Conservation (phyloP, 92 coral and sea anemone species). For the Palythoa heliodiscus region DNA sequence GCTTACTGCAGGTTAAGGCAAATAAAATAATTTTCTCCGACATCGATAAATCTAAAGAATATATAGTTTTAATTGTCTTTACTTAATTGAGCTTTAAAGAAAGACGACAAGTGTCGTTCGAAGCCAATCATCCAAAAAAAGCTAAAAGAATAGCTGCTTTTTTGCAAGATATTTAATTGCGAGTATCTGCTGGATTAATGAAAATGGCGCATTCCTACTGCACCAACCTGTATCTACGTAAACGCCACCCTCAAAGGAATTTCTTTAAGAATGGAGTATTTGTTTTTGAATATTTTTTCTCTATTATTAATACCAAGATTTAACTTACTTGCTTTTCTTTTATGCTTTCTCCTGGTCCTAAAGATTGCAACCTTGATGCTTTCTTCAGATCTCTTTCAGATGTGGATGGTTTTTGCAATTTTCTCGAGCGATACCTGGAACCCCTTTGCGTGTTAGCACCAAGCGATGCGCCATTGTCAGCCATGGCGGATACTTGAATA, state of each 20-base stretch:
- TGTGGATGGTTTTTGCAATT: constrained; percentile 89
- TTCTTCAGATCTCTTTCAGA: constrained; percentile 97
- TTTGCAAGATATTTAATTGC: background rate
- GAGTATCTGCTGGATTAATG: background rate
- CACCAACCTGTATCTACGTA: background rate
- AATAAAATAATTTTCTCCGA: background rate
- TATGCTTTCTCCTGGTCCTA: constrained; percentile 96
- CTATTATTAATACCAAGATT: background rate
- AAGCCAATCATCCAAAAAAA: background rate
- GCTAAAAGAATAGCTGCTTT: background rate
- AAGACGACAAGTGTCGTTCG: background rate
- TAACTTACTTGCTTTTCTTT: constrained; percentile 93
- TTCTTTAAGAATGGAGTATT: background rate
- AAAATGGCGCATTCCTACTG: constrained; percentile 19
- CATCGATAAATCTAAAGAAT: background rate
- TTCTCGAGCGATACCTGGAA: constrained; percentile 82
- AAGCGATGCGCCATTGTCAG: constrained; percentile 47
- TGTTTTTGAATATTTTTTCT: background rate
- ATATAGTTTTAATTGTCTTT: background rate
- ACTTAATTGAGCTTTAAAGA: background rate
- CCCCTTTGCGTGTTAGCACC: constrained; percentile 38
- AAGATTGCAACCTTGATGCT: constrained; percentile 89
- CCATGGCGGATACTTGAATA: constrained; percentile 28
- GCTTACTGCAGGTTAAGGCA: background rate
- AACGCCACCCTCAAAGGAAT: background rate